Evolutionary conservation across 2,113 vertebrate genomes (phyloP), one percentile per base, ranked within the genome.

Genomic region (Rallus limicola): DNA sequence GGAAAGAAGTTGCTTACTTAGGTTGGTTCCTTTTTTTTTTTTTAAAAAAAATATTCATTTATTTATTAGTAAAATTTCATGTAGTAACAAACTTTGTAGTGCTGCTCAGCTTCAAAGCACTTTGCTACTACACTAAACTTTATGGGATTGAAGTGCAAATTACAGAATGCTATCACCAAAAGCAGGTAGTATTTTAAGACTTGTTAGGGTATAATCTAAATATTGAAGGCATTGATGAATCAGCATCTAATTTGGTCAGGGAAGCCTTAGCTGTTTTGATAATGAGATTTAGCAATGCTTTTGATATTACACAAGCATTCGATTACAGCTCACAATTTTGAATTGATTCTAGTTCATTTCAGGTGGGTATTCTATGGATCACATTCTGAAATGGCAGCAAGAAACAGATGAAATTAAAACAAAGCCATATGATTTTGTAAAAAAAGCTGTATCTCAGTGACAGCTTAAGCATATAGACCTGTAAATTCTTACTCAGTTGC

Each of bases 1-100:
- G 99, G 99, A 99, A 99, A 42, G 98, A 99, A 68, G 98, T 99
- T 16, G 99, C 99, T 2, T 99, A 98, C 70, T 97, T 99, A 91
- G 99, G 99, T 99, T 56, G 96, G 97, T 97, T 88, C 29, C 18
- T 56, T 52, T 8, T 36, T 36, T 56, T 52, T 8, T 36, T 36
- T 71, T 50, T 40, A 46, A 46, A 46, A 19, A 46, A 46, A 17
- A 15, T 15, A 46, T 19, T 48, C 11, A 48, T 23, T 48, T 48
- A 48, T 48, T 48, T 48, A 48, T 11, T 48, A 48, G 14, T 62
- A 55, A 56, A 85, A 65, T 48, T 74, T 78, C 19, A 24, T 44
- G 9, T 17, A 21, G 9, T 24, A 3, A 16, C 12, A 63, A 63
- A 25, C 13, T 86, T 86, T 4, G 1, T 21, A 52, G 11, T 46